A percentile compares a stretch with the other conserved stretches of the same genome.
These are phyloP conservation scores for Protosalanx chinensis DNA, from an alignment of 2,797 vertebrate genomes.

Conservation along the genomic window DNA sequence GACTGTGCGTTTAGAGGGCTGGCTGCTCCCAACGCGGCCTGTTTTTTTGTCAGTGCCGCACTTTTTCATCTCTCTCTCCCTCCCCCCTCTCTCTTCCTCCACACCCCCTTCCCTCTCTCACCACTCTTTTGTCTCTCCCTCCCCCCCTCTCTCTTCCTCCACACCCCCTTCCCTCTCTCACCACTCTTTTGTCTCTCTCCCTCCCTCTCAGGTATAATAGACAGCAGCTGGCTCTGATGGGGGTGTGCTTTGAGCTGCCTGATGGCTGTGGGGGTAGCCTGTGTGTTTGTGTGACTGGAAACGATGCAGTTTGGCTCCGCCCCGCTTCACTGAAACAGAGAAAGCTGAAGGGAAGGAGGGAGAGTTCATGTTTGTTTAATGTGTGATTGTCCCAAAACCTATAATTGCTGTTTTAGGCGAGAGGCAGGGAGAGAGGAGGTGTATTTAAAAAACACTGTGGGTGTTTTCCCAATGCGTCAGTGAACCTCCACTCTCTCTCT, in stretches of 20 bases:
- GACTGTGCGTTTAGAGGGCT: neutral
- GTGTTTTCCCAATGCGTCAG: constrained; percentile 49
- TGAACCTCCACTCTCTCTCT: constrained; percentile 7
- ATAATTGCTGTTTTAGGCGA: constrained; percentile 82
- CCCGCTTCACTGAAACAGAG: constrained; percentile 76
- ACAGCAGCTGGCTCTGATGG: constrained; percentile 77
- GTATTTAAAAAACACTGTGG: constrained; percentile 38
- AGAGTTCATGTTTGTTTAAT: constrained; percentile 88
- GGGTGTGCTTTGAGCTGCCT: constrained; percentile 70
- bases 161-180: constrained; percentile 5
- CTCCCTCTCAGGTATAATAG: constrained; percentile 67
- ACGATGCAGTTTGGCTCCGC: constrained; percentile 84
- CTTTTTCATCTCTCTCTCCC: too few species aligned
- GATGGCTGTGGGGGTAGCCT: too few species aligned
- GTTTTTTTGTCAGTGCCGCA: constrained; percentile 5
- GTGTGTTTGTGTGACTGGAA: constrained; percentile 71
- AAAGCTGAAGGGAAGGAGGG: neutral
- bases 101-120: too few species aligned
- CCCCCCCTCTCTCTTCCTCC: too few species aligned
- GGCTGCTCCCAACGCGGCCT: neutral
- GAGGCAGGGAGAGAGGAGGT: constrained; percentile 22
- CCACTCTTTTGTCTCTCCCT: too few species aligned
- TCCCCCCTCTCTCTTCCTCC: too few species aligned
- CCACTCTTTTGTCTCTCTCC: constrained; percentile 3
- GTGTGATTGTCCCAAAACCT: constrained; percentile 86